These are phyloP conservation scores for Tigriopus japonicus DNA, from an alignment of 1,140 invertebrate genomes.

Conservation along the genomic window DNA sequence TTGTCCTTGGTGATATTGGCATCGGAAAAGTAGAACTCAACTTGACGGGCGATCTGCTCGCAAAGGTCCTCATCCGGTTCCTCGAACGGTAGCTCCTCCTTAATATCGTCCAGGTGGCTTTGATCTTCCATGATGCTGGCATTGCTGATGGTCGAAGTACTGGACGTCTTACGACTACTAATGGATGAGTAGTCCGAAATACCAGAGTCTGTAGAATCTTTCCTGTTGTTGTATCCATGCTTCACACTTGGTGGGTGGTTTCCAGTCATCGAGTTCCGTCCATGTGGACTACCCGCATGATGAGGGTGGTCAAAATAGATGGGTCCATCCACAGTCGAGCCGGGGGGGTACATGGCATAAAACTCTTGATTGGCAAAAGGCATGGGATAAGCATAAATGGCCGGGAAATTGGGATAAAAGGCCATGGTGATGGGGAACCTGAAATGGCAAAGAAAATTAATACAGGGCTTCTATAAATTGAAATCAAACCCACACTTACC, in stretches of 20 bases:
- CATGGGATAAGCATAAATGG: constrained; percentile 15
- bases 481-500: too few relatives aligned
- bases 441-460: too few relatives aligned
- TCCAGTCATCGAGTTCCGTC: neutral
- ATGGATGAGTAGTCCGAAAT: constrained; percentile 3
- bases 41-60: constrained; percentile 27
- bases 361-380: constrained; percentile 13
- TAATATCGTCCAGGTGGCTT: neutral
- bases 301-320: constrained; percentile 1
- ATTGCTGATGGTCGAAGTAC: constrained; percentile 6
- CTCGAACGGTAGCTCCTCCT: constrained; percentile 8
- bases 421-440: neutral
- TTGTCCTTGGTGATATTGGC: constrained; percentile 85
- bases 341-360: constrained; percentile 13
- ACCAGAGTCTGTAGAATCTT: constrained; percentile 13
- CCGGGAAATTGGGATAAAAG: constrained; percentile 9
- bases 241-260: neutral
- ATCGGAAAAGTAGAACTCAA: constrained; percentile 86
- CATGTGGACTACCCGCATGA: neutral
- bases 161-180: constrained; percentile 3
- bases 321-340: neutral
- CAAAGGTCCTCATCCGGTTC: constrained; percentile 11
- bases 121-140: neutral
- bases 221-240: constrained; percentile 6
- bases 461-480: too few relatives aligned